Evolutionary conservation across 2,888 invertebrate genomes (phyloP), one percentile per base, ranked within the genome.

Genomic region (Calephelis perditalis): DNA sequence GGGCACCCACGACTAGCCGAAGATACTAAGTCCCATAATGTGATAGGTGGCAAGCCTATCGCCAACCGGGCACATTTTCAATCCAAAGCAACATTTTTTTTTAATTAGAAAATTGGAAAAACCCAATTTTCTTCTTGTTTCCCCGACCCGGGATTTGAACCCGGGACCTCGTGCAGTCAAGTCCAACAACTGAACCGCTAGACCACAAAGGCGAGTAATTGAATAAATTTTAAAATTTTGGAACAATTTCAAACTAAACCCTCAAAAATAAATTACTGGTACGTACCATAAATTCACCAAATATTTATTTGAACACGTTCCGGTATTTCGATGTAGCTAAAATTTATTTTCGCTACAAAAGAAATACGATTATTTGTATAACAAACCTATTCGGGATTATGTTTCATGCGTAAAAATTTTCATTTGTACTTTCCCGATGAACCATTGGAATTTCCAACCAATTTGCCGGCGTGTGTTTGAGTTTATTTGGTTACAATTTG

Each of bases 351-450:
- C 70, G 75, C 72, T 76, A 76, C 73, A 74, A 77, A 75, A 76
- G 76, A 80, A 82, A 83, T 77, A 75, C 74, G 78, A 82, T 82
- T 82, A 82, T 78, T 81, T 77, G 79, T 79, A 82, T 82, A 81
- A 80, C 83, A 81, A 76, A 76, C 76, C 71, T 76, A 78, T 76
- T 73, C 77, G 70, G 68, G 57, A 40, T 59, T 49, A 56, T 56
- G 56, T 56, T 56, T 40, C 56, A 45, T 55, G 55, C 55, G 44
- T 55, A 58, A 59, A 56, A 52, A 52, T 45, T 59, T 59, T 54
- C 54, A 54, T 49, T 49, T 49, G 49, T 49, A 49, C 35, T 49
- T 49, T 49, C 26, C 49, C 49, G 26, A 49, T 49, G 49, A 49
- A 49, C 49, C 49, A 26, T 49, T 49, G 49, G 49, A 49, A 49